Evolutionary conservation across 2,888 invertebrate genomes (phyloP).

Genomic region (Drosophila histrio): DNA sequence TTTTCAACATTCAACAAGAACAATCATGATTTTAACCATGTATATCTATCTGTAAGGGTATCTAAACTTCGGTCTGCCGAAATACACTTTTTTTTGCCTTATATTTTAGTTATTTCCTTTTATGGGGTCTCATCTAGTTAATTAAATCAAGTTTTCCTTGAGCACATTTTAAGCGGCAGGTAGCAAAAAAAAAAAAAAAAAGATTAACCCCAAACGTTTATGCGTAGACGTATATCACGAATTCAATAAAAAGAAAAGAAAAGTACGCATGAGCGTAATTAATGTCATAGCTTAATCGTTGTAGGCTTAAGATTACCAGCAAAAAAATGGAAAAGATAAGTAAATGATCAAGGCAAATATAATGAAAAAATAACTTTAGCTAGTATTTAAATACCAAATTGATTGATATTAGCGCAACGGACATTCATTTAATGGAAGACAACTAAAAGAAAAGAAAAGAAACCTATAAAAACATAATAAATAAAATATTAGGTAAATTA

Average conservation of each 20-base stretch:
- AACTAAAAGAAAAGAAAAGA: conserved; percentile 29
- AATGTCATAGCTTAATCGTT: conserved; percentile 13
- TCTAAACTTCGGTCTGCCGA: conserved; percentile 38
- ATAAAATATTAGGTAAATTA: conserved; percentile 63
- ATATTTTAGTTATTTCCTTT: background rate
- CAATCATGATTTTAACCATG: background rate
- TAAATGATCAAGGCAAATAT: background rate
- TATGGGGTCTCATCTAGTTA: conserved; percentile 11
- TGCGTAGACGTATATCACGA: conserved; percentile 22
- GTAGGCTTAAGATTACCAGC: background rate
- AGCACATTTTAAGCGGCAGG: conserved; percentile 30
- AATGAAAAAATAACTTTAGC: conserved; percentile 34
- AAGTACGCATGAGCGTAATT: background rate
- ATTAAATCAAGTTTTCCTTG: conserved; percentile 35
- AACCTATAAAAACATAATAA: conserved; percentile 21
- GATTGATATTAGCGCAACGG: conserved; percentile 76
- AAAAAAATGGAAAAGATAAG: background rate
- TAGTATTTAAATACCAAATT: conserved; percentile 57
- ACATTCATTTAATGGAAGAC: conserved; percentile 72
- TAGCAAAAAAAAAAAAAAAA: no score
- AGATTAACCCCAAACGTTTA: conserved; percentile 17
- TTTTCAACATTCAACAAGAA: background rate
- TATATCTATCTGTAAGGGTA: conserved; percentile 1
- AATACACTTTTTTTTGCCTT: background rate
- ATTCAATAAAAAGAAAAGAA: background rate